These are phyloP conservation scores for Rhodeus uyekii DNA, from an alignment of 2,797 vertebrate species.

Conservation along the genomic window DNA sequence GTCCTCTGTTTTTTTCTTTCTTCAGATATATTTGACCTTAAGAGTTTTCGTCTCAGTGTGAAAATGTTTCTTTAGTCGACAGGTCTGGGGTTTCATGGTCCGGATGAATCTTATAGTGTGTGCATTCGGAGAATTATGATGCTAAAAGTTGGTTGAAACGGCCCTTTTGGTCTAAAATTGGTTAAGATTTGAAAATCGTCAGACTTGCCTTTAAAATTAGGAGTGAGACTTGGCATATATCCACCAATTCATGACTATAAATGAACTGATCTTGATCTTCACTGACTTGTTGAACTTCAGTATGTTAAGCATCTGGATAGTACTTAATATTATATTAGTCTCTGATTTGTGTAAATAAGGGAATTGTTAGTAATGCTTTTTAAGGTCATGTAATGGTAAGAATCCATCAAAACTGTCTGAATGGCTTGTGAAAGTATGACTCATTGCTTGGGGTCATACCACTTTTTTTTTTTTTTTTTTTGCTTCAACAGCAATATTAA, in stretches of 20 bases:
- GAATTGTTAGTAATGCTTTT: background rate
- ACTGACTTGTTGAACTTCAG: background rate
- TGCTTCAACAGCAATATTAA: background rate
- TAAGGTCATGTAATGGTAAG: background rate
- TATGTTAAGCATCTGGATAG: background rate
- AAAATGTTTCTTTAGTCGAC: no score
- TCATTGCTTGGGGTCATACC: background rate
- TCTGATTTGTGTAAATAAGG: background rate
- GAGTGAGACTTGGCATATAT: background rate
- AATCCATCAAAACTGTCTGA: background rate
- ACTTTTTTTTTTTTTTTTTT: background rate
- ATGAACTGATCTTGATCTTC: background rate
- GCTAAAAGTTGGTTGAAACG: no score
- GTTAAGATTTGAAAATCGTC: no score
- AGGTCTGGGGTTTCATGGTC: no score
- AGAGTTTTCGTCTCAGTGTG: no score
- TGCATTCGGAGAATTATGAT: no score
- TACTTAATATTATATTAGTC: background rate
- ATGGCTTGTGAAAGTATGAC: background rate
- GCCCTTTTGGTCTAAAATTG: no score
- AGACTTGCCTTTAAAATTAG: background rate
- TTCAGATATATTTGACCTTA: no score
- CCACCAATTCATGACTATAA: background rate
- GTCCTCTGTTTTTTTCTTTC: no score
- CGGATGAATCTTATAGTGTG: no score